Evolutionary conservation across 2,888 invertebrate species (phyloP), one percentile per base, ranked within the genome.

Genomic region (Zhuqinia jingwanae): DNA sequence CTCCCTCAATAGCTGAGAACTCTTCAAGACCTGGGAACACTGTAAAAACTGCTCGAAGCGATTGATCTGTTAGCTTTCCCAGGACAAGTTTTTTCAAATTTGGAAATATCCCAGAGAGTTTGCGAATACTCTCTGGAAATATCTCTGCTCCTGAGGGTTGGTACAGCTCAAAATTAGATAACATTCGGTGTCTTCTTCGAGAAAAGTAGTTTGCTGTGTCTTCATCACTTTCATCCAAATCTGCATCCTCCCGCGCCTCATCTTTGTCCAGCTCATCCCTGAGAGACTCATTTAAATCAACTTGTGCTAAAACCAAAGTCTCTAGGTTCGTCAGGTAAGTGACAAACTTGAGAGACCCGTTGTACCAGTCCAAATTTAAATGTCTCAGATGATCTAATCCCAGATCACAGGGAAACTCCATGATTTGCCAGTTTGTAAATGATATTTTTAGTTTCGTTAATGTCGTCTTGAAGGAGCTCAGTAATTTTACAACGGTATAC

Each of bases 1-100:
- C 53, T 25, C 88, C 88, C 65, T 88, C 88, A 56, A 88, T 88
- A 1, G 88, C 88, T 17, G 85, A 82, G 58, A 88, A 87, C 45
- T 85, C 85, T 70, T 88, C 87, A 2, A 88, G 53, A 2, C 36
- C 73, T 2, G 88, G 85, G 63, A 85, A 87, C n/a, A 56, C 56
- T 8, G 56, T 82, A 56, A 87, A 85, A 15, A 88, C 88, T 15
- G 73, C 82, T 58, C 81, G 15, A 11, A 88, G n/a, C 2, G 84
- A 84, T 27, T 87, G 73, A 53, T 88, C 87, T 10, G 87, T 87
- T 2, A 88, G 75, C 73, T 88, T 88, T 20, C 87, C 87, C 36
- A 88, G 25, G 6, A 87, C 87, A 0, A 88, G 79, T 22, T 77
- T 85, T n/a, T 68, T 81, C 25, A 88, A 47, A 13, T 65, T 65